Base-by-base conservation (phyloP, 2,113 vertebrate genomes). In the Cyanocitta stelleri region DNA sequence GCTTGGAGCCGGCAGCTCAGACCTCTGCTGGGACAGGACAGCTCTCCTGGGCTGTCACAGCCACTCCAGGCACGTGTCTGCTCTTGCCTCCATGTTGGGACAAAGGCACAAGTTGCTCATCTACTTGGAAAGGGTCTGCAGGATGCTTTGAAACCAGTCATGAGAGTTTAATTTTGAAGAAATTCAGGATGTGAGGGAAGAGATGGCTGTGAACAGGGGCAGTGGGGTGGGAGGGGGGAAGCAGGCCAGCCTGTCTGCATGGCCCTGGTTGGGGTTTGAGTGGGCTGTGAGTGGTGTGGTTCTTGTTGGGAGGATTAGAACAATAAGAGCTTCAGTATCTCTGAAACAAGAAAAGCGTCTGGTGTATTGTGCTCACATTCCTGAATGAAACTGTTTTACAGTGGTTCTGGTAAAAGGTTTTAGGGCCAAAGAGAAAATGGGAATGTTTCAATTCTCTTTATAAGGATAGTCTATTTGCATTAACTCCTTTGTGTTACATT, bases 331-430 rank as follows among this genome's bases (percentile, higher is more conserved):
- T 58, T 64, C 44, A 9, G 52, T 24, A 68, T 87, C 56, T 67
- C 71, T 73, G 71, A 79, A 79, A 82, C 0, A 10, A 85, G 33
- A 54, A 62, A 85, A 69, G 51, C 67, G 52, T 85, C 62, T 56
- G 46, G 11, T 54, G 41, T 76, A 76, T 79, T 89, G 78, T 80
- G 48, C 67, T 94, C n/a, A 39, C 0, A 1, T 80, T 93, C 75
- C 56, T 93, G 85, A 86, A 90, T 88, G 69, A 84, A 86, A 85
- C 43, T 87, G 5, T 93, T 96, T 97, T 95, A 77, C 49, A 94
- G 67, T 89, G 52, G 37, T 92, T 93, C 71, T 93, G 49, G 81
- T 96, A 84, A 93, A 94, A 96, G 68, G 73, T 72, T 97, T 95
- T 78, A 83, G 76, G 61, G 54, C 73, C 56, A 85, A 87, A 79